Evolutionary conservation across 2,113 vertebrate genomes (phyloP).

Genomic region (Melanerpes formicivorus): DNA sequence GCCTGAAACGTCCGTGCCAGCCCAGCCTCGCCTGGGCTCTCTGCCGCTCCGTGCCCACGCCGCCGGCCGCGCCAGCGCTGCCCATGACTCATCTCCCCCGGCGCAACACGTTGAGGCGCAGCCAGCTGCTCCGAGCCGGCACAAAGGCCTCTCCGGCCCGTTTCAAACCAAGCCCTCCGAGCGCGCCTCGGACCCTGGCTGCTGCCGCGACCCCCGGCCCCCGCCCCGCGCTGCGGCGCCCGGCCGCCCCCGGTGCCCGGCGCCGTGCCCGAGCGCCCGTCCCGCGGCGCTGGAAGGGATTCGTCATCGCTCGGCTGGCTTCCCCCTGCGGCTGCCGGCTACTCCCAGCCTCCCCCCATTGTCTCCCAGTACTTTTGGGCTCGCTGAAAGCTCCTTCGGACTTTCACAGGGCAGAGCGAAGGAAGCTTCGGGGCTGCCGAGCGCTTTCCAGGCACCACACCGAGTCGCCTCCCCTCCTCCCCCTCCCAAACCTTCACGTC

Average conservation of each 20-base stretch:
- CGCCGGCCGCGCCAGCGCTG: not conserved
- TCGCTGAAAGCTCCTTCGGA: not conserved
- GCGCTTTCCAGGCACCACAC: not conserved
- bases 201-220: not conserved
- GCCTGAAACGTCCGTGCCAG: too few species aligned
- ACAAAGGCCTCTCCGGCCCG: not conserved
- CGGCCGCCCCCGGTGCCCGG: not conserved
- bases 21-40: not conserved
- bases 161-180: not conserved
- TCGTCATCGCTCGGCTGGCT: not conserved
- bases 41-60: not conserved
- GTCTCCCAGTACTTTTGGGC: not conserved
- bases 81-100: not conserved
- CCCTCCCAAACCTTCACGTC: not conserved
- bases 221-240: accelerated
- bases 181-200: not conserved
- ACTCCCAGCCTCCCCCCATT: conserved; percentile 9
- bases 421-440: not conserved
- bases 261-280: not conserved
- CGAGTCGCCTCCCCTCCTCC: not conserved
- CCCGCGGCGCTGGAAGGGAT: not conserved
- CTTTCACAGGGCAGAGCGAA: not conserved
- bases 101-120: not conserved
- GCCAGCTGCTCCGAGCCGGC: not conserved
- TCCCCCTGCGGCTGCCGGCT: not conserved